phyloP scores from a whole-genome alignment of 1,140 invertebrate genomes.

The Cotesia vestalis region DNA sequence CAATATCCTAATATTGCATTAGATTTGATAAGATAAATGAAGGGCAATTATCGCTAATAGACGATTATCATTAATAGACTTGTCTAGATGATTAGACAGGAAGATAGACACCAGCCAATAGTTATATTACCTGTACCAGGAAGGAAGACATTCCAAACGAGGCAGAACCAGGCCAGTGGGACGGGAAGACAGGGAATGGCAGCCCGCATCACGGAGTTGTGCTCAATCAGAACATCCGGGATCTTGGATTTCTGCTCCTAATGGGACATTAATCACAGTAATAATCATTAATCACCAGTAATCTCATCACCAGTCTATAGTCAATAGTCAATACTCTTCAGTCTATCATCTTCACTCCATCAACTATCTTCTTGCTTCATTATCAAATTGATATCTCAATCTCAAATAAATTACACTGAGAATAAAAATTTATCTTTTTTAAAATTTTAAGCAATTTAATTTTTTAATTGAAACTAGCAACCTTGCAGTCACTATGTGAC shows the following conservation, averaged over 20 bases:
- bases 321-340: too few relatives aligned
- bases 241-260: constrained; percentile 84
- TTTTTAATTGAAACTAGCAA: too few relatives aligned
- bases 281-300: constrained; percentile 31
- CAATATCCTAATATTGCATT: too few relatives aligned
- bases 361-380: too few relatives aligned
- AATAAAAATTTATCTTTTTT: too few relatives aligned
- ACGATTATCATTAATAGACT: constrained; percentile 18
- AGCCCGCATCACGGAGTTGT: constrained; percentile 83
- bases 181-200: constrained; percentile 89
- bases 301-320: neutral
- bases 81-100: constrained; percentile 29
- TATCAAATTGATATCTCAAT: neutral
- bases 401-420: constrained; percentile 1
- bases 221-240: constrained; percentile 79
- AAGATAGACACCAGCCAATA: constrained; percentile 27
- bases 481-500: too few relatives aligned
- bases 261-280: constrained; percentile 33
- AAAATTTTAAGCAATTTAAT: too few relatives aligned
- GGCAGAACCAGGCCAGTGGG: constrained; percentile 83
- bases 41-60: neutral
- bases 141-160: constrained; percentile 84
- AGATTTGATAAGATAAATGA: neutral
- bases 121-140: constrained; percentile 81
- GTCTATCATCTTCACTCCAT: neutral